Conservation (phyloP, 1,140 invertebrate species). For the Vanessa tameamea region DNA sequence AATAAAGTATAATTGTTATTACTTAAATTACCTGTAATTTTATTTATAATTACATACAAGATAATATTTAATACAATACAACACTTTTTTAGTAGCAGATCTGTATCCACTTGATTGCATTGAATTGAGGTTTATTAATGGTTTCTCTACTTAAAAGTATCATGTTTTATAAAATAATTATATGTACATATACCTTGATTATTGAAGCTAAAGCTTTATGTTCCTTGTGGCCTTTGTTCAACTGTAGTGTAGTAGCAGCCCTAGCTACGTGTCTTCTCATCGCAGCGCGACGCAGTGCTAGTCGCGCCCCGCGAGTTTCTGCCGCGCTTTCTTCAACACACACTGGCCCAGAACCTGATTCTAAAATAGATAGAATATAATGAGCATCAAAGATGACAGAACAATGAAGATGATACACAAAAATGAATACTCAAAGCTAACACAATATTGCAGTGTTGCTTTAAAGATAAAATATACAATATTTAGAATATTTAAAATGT, state of each 20-base stretch:
- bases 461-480: too few species aligned
- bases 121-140: background rate
- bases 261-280: conserved; percentile 81
- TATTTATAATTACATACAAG: background rate
- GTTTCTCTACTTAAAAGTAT: background rate
- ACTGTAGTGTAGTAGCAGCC: conserved; percentile 60
- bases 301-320: conserved; percentile 73
- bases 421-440: too few species aligned
- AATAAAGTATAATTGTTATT: background rate
- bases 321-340: conserved; percentile 66
- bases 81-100: too few species aligned
- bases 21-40: too few species aligned
- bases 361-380: conserved; percentile 20
- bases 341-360: conserved; percentile 52
- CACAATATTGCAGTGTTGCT: too few species aligned
- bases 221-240: conserved; percentile 53
- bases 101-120: too few species aligned
- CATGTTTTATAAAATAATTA: too few species aligned
- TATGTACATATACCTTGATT: conserved; percentile 53
- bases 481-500: too few species aligned
- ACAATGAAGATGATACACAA: too few species aligned
- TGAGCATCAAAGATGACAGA: too few species aligned
- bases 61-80: background rate
- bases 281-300: conserved; percentile 80
- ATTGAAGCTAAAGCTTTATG: conserved; percentile 53